Percentiles rank a stretch among this genome's conserved stretches.
These are phyloP conservation scores for Nymphalis polychloros DNA, from an alignment of 2,888 invertebrate genomes.

Conservation along the genomic window DNA sequence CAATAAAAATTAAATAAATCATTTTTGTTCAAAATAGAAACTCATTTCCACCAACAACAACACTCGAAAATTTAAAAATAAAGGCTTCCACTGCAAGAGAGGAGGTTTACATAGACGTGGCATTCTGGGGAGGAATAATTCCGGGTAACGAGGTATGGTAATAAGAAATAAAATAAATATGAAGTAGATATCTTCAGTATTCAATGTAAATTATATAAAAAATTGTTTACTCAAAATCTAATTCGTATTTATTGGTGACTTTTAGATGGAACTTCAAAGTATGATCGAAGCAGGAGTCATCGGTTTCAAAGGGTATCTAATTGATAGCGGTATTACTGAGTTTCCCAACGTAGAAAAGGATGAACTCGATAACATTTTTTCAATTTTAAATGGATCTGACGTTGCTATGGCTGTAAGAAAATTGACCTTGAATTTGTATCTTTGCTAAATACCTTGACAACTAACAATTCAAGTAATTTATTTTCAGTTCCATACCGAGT, in stretches of 20 bases:
- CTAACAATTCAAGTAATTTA: slow-evolving; percentile 14
- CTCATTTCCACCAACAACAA: slow-evolving; percentile 87
- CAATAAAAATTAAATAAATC: too few relatives aligned
- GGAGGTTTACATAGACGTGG: slow-evolving; percentile 85
- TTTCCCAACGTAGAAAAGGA: slow-evolving; percentile 82
- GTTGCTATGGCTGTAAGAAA: slow-evolving; percentile 83
- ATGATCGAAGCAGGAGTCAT: slow-evolving; percentile 84
- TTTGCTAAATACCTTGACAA: background rate
- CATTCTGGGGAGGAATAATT: slow-evolving; percentile 89
- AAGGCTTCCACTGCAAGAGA: slow-evolving; percentile 83
- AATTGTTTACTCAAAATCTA: background rate
- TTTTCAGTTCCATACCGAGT: slow-evolving; percentile 87
- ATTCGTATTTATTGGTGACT: slow-evolving; percentile 19
- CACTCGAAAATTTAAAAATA: slow-evolving; percentile 79
- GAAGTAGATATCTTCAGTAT: too few relatives aligned
- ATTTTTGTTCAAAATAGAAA: slow-evolving; percentile 71
- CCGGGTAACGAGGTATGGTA: slow-evolving; percentile 82
- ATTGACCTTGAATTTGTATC: slow-evolving; percentile 16
- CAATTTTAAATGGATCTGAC: slow-evolving; percentile 79
- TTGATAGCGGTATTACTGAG: slow-evolving; percentile 84
- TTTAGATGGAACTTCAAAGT: slow-evolving; percentile 76
- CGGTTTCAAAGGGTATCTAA: slow-evolving; percentile 87
- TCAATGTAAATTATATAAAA: too few relatives aligned
- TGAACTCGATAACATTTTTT: slow-evolving; percentile 80
- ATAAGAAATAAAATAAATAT: background rate